Conservation (phyloP, 1,140 invertebrate genomes). For the Leucophenga varia region DNA sequence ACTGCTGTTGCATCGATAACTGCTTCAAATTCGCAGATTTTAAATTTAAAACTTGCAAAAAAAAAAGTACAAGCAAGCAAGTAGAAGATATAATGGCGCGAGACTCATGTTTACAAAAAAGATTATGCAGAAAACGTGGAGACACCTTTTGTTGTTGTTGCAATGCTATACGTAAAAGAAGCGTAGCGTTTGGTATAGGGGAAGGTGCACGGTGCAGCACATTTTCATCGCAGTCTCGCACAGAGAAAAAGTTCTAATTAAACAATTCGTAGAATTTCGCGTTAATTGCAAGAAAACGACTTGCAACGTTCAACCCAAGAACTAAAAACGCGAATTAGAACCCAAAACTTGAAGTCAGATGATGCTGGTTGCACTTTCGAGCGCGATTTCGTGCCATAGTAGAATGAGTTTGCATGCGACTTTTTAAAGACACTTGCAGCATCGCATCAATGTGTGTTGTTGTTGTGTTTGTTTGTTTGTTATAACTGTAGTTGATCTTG, state of each 20-base stretch:
- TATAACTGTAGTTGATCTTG: no score
- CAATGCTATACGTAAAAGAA: no score
- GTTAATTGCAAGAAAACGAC: constrained; percentile 56
- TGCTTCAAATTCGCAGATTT: constrained; percentile 54
- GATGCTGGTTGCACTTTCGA: neutral
- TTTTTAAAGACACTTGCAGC: no score
- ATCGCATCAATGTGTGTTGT: no score
- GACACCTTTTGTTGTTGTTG: constrained; percentile 3
- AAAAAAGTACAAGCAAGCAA: constrained; percentile 12
- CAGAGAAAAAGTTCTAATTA: constrained; percentile 51
- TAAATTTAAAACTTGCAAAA: constrained; percentile 44
- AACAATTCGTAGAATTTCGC: constrained; percentile 57
- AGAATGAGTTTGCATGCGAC: constrained; percentile 29
- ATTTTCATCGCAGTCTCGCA: constrained; percentile 4
- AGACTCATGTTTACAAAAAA: constrained; percentile 56
- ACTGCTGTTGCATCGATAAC: constrained; percentile 31
- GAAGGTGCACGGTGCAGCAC: no score
- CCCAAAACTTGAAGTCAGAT: constrained; percentile 2
- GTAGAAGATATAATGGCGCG: constrained; percentile 51
- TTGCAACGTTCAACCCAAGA: constrained; percentile 39
- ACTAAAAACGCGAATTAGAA: neutral
- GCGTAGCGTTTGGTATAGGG: no score
- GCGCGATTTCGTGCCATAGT: neutral
- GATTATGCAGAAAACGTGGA: constrained; percentile 38
- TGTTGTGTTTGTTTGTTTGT: no score